Conservation (phyloP, 64 coral and sea anemone genomes). For the Cladopsammia gracilis region DNA sequence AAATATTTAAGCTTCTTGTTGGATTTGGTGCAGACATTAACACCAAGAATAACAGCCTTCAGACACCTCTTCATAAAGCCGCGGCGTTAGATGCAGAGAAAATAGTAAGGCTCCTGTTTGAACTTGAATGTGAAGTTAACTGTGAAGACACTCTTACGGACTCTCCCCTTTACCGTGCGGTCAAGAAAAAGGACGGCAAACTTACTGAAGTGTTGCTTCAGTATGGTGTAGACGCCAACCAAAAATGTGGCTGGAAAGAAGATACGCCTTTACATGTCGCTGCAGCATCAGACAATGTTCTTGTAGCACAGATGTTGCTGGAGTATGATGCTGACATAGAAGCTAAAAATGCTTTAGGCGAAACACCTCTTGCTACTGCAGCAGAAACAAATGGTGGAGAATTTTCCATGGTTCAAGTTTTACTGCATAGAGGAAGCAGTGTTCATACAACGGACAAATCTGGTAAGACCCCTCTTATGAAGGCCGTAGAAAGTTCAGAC, state of each 20-base stretch:
- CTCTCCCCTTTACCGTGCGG: neutral
- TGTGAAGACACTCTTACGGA: neutral
- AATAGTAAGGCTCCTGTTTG: neutral
- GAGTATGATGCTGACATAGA: neutral
- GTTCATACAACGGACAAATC: neutral
- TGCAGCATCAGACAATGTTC: neutral
- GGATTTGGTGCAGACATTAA: conserved; percentile 16
- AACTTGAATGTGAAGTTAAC: neutral
- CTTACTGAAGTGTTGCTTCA: conserved; percentile 16
- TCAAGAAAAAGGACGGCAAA: neutral
- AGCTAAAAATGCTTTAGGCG: neutral
- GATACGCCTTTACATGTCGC: neutral
- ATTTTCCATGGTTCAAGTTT: neutral
- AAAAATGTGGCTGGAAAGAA: neutral
- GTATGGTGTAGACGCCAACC: neutral
- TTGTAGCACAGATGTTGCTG: neutral
- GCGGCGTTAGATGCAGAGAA: neutral
- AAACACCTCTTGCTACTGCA: neutral
- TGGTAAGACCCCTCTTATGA: neutral
- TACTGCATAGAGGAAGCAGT: neutral
- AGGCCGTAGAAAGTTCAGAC: neutral
- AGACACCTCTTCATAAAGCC: neutral
- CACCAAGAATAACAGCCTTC: neutral
- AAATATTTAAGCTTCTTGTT: conserved; percentile 27
- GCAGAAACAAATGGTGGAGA: neutral